Conservation (phyloP, 2,113 vertebrate genomes). For the cattle (Bos taurus) region ARS-UCD2.0 NC_037329.1:117966001-117966500, state of each 20-base stretch:
- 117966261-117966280: neutral
- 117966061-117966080: neutral
- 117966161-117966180: neutral
- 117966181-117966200: neutral
- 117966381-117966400: neutral
- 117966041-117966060: neutral
- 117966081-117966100: neutral
- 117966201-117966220: neutral
- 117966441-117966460: neutral
- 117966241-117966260: neutral
- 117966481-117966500: neutral
- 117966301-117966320: neutral
- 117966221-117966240: neutral
- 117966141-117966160: neutral
- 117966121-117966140: neutral
- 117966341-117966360: neutral
- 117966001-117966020: conserved; percentile 8
- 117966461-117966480: neutral
- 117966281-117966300: neutral
- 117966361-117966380: neutral
- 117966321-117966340: neutral
- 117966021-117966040: neutral
- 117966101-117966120: neutral
- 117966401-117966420: neutral
- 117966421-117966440: neutral